phyloP scores from a whole-genome alignment of 2,797 vertebrate species.

The Dipus sagitta region DNA sequence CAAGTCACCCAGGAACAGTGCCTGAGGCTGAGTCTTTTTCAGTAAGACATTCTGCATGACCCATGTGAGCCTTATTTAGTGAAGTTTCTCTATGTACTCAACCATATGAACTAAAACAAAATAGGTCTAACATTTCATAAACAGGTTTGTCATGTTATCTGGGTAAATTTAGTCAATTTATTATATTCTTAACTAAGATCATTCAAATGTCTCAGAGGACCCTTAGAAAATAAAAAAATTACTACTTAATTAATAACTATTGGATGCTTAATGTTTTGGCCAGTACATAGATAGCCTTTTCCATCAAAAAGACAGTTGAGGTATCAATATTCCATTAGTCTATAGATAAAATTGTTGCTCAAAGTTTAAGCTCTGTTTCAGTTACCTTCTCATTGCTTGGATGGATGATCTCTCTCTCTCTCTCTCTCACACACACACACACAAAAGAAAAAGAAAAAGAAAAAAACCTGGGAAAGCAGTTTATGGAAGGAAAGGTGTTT shows the following conservation, averaged over 20 bases:
- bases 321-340: background rate
- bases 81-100: constrained; percentile 41
- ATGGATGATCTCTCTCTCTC: too few relatives aligned
- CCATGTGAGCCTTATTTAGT: background rate
- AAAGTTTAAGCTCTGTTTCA: background rate
- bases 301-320: constrained; percentile 9
- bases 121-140: background rate
- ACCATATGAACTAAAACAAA: constrained; percentile 35
- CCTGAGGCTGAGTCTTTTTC: constrained; percentile 20
- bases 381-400: too few relatives aligned
- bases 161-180: constrained; percentile 14
- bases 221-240: constrained; percentile 48
- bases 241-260: background rate
- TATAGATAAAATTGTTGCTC: background rate
- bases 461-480: too few relatives aligned
- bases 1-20: background rate
- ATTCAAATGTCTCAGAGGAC: background rate
- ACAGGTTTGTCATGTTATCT: background rate
- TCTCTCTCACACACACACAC: too few relatives aligned
- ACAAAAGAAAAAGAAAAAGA: too few relatives aligned
- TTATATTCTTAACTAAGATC: constrained; percentile 44
- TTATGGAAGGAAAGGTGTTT: too few relatives aligned
- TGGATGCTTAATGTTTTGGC: background rate
- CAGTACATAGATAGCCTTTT: background rate
- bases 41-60: constrained; percentile 32